Conservation (phyloP, 2,797 vertebrate genomes). For the Anomalospiza imberbis region DNA sequence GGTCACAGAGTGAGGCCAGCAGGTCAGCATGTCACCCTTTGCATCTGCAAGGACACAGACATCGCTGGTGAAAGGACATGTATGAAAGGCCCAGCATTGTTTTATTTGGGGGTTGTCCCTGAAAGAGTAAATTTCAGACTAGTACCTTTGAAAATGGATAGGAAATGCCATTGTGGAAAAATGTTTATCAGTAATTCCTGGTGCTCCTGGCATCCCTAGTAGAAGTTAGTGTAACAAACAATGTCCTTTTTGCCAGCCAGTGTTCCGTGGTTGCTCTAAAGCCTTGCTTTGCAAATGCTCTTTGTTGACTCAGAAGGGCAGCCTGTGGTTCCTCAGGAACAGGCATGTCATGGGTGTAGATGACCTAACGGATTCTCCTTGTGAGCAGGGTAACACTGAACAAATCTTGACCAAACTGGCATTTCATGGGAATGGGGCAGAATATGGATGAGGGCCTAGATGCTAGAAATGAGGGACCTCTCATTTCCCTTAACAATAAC, state of each 20-base stretch:
- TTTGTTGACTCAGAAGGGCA: not conserved
- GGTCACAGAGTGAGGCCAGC: not conserved
- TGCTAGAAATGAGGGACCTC: not conserved
- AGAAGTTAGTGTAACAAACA: not conserved
- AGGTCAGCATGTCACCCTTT: not conserved
- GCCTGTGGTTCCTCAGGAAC: fast-evolving
- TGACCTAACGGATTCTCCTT: not conserved
- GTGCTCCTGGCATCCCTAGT: not conserved
- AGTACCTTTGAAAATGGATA: not conserved
- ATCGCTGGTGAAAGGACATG: not conserved
- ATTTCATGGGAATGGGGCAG: not conserved
- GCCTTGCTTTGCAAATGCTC: not conserved
- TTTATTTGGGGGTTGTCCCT: not conserved
- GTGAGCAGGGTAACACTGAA: not conserved
- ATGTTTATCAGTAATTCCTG: not conserved
- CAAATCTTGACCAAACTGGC: not conserved
- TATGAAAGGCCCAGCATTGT: not conserved
- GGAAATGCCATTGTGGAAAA: not conserved
- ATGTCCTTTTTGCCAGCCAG: not conserved
- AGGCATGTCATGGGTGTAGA: not conserved
- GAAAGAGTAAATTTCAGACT: not conserved
- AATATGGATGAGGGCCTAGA: not conserved
- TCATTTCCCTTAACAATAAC: not conserved
- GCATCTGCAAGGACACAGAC: not conserved
- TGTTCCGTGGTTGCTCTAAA: fast-evolving